A percentile compares a stretch with the other conserved stretches of the same genome.
Conservation (phyloP, 2,888 invertebrate species). For the Piscicola geometra region DNA sequence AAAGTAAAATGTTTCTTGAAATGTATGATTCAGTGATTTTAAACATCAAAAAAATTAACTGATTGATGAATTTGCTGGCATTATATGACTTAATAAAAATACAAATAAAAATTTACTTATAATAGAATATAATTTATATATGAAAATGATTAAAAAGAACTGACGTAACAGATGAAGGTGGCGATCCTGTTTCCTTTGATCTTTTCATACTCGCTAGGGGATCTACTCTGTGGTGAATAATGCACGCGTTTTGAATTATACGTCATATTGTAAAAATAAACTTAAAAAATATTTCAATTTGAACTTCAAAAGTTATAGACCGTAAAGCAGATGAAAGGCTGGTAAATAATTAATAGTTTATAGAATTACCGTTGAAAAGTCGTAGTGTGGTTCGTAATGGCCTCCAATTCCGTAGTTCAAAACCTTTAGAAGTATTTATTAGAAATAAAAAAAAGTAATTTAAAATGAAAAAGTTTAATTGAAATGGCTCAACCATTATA, state of each 20-base stretch:
- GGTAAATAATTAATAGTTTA: not conserved
- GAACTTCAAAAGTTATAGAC: too few relatives aligned
- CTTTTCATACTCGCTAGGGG: slow-evolving; percentile 25
- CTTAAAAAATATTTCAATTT: slow-evolving; percentile 2
- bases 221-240: slow-evolving; percentile 20
- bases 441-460: not conserved
- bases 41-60: too few relatives aligned
- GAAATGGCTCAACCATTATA: too few relatives aligned
- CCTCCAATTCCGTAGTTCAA: slow-evolving; percentile 44
- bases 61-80: too few relatives aligned
- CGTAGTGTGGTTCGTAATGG: slow-evolving; percentile 43
- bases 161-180: slow-evolving; percentile 36
- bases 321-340: not conserved
- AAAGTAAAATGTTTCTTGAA: slow-evolving; percentile 7
- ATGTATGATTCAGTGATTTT: not conserved
- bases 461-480: too few relatives aligned
- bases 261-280: not conserved
- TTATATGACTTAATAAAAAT: too few relatives aligned
- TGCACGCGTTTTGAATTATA: not conserved
- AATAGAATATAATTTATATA: too few relatives aligned
- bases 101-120: too few relatives aligned
- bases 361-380: slow-evolving; percentile 40
- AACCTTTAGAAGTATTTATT: slow-evolving; percentile 33
- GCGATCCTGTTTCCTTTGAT: slow-evolving; percentile 34
- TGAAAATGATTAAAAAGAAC: slow-evolving; percentile 15